These are phyloP conservation scores for Meandrusa payeni DNA, from an alignment of 2,888 invertebrate species.

Conservation along the genomic window DNA sequence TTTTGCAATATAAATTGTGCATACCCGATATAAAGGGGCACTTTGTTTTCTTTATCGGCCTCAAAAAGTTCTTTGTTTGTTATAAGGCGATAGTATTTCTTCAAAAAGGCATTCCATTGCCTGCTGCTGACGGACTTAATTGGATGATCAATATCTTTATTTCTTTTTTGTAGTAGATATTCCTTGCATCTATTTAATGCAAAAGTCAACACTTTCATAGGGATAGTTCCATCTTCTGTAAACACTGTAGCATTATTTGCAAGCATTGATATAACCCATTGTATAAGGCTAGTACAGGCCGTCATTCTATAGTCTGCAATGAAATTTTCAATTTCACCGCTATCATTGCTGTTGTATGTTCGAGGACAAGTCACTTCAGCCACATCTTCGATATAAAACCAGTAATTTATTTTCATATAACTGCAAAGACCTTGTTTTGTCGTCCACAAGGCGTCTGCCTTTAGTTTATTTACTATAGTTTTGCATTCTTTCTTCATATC, in stretches of 20 bases:
- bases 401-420: constrained; percentile 81
- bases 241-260: constrained; percentile 66
- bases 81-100: constrained; percentile 83
- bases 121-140: constrained; percentile 57
- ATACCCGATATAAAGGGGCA: constrained; percentile 56
- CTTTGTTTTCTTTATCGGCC: constrained; percentile 49
- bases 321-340: constrained; percentile 81
- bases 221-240: constrained; percentile 72
- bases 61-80: constrained; percentile 78
- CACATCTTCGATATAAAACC: constrained; percentile 82
- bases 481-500: constrained; percentile 46
- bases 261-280: constrained; percentile 74
- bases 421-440: constrained; percentile 74
- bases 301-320: constrained; percentile 88
- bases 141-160: constrained; percentile 83
- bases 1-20: constrained; percentile 81
- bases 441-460: constrained; percentile 60
- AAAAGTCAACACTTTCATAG: constrained; percentile 82
- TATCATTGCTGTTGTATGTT: constrained; percentile 83
- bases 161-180: constrained; percentile 78
- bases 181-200: constrained; percentile 87
- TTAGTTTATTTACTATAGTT: constrained; percentile 60
- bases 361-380: constrained; percentile 86
- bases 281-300: constrained; percentile 88
- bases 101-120: constrained; percentile 86